Percentiles rank a stretch among this genome's conserved stretches.
Evolutionary conservation across 2,113 vertebrate species (phyloP).

Genomic region (Elephantulus edwardii): DNA sequence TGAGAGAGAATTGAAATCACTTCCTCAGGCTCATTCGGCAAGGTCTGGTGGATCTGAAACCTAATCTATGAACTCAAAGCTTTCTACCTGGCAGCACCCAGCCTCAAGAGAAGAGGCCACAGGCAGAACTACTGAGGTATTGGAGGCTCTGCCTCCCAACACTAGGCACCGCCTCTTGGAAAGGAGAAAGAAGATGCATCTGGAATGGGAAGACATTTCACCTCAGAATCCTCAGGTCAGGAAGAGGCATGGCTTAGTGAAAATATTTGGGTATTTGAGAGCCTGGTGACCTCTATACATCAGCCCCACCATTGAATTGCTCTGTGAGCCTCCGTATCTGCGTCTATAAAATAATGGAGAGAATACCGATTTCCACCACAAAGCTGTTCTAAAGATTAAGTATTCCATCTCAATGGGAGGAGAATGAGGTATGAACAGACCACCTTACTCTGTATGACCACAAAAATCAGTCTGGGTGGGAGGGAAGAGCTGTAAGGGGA

Average conservation of each 20-base stretch:
- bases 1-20: neutral
- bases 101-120: neutral
- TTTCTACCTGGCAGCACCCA: neutral
- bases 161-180: neutral
- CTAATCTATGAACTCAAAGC: neutral
- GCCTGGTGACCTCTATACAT: neutral
- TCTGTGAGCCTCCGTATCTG: neutral
- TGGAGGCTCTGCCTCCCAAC: neutral
- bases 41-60: neutral
- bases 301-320: neutral
- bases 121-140: neutral
- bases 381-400: neutral
- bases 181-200: neutral
- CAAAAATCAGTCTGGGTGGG: neutral
- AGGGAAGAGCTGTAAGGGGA: neutral
- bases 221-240: neutral
- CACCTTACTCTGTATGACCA: neutral
- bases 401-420: neutral
- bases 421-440: neutral
- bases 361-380: neutral
- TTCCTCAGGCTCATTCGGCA: slow-evolving; percentile 3
- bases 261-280: neutral
- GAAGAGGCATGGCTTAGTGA: neutral
- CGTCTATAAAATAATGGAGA: neutral
- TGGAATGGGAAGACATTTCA: neutral